A percentile compares a stretch with the other conserved stretches of the same genome.
These are phyloP conservation scores for Epiblema foenella DNA, from an alignment of 2,888 invertebrate genomes.

Conservation along the genomic window DNA sequence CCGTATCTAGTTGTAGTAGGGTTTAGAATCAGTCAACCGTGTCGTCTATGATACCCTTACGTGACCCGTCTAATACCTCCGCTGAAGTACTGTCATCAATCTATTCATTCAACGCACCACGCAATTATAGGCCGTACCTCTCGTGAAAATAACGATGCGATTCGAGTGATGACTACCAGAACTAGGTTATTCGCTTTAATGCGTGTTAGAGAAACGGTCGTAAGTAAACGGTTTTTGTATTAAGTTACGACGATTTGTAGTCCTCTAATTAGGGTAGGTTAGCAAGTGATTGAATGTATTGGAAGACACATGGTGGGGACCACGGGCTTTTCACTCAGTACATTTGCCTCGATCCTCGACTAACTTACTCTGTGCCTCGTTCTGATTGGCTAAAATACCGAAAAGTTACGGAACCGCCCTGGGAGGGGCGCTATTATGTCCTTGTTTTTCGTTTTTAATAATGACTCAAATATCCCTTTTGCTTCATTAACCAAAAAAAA, in stretches of 20 bases:
- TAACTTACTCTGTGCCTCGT: too few species aligned
- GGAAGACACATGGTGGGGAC: slow-evolving; percentile 1
- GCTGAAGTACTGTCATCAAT: slow-evolving; percentile 31
- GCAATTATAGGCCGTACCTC: neutral
- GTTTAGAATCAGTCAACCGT: neutral
- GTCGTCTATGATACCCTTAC: neutral
- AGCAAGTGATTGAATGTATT: slow-evolving; percentile 15
- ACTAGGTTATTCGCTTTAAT: slow-evolving; percentile 16
- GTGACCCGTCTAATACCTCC: slow-evolving; percentile 33
- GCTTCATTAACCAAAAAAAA: too few species aligned
- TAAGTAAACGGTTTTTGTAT: neutral
- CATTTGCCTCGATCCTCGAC: too few species aligned
- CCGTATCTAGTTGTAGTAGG: neutral
- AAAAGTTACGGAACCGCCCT: too few species aligned
- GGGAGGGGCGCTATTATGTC: too few species aligned
- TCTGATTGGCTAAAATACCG: too few species aligned
- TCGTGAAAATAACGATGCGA: neutral
- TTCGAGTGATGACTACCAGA: neutral
- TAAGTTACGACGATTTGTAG: neutral
- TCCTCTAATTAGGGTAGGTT: neutral
- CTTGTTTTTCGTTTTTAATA: too few species aligned
- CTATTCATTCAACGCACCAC: slow-evolving; percentile 13
- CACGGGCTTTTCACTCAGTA: too few species aligned
- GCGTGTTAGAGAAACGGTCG: neutral
- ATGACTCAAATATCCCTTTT: too few species aligned